A percentile compares a stretch with the other conserved stretches of the same genome.
These are phyloP conservation scores for Eupeodes luniger DNA, from an alignment of 2,888 invertebrate genomes.

Conservation along the genomic window DNA sequence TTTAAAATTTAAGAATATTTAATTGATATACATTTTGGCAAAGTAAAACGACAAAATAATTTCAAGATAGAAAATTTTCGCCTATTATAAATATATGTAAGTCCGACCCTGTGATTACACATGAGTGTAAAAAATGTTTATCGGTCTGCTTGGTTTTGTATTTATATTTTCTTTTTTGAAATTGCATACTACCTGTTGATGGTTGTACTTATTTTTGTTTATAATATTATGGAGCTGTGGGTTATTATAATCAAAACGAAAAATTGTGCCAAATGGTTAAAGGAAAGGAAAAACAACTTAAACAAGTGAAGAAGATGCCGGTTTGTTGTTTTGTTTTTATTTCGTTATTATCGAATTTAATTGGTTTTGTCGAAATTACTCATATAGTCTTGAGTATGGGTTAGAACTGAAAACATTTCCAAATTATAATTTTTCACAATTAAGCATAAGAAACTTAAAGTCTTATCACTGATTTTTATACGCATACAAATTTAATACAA, in stretches of 20 bases:
- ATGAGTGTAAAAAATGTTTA: constrained; percentile 9
- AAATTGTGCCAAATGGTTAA: constrained; percentile 18
- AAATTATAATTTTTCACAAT: neutral
- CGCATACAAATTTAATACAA: neutral
- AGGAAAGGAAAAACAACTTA: neutral
- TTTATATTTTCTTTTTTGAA: neutral
- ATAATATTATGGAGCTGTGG: neutral
- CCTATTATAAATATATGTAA: neutral
- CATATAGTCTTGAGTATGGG: neutral
- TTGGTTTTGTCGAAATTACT: constrained; percentile 7
- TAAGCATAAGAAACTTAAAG: neutral
- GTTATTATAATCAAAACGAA: neutral
- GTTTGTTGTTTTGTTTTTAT: neutral
- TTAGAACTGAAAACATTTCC: neutral
- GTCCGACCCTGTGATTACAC: neutral
- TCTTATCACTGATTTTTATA: neutral
- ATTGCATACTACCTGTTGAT: constrained; percentile 1
- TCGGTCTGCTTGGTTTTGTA: neutral
- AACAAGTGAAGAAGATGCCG: neutral
- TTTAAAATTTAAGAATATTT: too few relatives aligned
- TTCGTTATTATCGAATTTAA: neutral
- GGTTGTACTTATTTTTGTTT: neutral
- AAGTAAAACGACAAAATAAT: neutral
- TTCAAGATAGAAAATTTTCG: neutral
- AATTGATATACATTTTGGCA: too few relatives aligned